Evolutionary conservation across 1,140 invertebrate genomes (phyloP), one percentile per base, ranked within the genome.

Genomic region (Calephelis nemesis): DNA sequence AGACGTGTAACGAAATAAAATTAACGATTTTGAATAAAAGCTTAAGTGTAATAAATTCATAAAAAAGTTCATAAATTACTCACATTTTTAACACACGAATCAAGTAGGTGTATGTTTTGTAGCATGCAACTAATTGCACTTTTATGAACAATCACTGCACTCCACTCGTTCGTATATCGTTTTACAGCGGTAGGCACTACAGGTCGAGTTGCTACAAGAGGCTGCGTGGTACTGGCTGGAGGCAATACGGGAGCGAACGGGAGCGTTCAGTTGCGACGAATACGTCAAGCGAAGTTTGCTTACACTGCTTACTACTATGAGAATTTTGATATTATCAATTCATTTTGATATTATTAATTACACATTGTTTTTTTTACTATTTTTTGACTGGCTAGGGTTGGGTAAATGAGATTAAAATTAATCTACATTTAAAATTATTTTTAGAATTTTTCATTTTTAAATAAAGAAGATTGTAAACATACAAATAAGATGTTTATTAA

Each of bases 171-270:
- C 63, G 65, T 70, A 13, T 63, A 42, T 63, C 45, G 65, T 52
- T 68, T 70, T 58, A 54, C 52, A 62, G 13, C 64, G n/a, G 48
- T 40, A 62, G 63, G 52, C 45, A 49, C 65, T 68, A 68, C 63
- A 67, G 69, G 64, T 67, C 81, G 74, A 75, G 79, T 75, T 75
- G 62, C 76, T 80, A 48, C 78, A 70, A 85, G 83, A 86, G 84
- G 82, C 85, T 86, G 84, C 76, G 81, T 83, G 75, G 74, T 82
- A 88, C 85, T 88, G 52, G 30, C 15, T 58, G 42, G 83, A 85
- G 60, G 63, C 62, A 65, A 54, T 68, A 73, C 72, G 78, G 72
- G 80, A 80, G 72, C 76, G 78, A 77, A 71, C 76, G 75, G 80
- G 75, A 77, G 75, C 72, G 67, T 71, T 70, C 50, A 73, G 68